Percentiles rank a stretch among this genome's conserved stretches.
These are phyloP conservation scores for Pyrochroa serraticornis DNA, from an alignment of 2,888 invertebrate genomes.

Conservation along the genomic window DNA sequence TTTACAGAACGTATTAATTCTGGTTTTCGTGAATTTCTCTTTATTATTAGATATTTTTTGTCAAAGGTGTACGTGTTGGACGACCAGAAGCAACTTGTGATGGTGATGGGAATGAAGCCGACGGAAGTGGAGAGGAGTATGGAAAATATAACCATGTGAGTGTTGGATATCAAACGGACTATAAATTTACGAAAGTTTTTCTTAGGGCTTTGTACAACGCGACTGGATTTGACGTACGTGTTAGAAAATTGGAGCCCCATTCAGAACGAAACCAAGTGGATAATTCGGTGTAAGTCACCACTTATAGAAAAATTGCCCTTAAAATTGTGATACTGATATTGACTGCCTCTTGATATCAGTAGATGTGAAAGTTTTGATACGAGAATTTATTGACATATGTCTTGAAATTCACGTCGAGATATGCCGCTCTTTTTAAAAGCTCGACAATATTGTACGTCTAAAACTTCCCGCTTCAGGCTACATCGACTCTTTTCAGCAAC, in stretches of 20 bases:
- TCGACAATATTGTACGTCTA: too few species aligned
- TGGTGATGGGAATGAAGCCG: constrained; percentile 78
- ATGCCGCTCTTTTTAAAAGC: too few species aligned
- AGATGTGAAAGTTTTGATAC: too few species aligned
- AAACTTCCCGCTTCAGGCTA: too few species aligned
- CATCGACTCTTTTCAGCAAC: too few species aligned
- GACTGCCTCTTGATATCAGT: too few species aligned
- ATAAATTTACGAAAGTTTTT: constrained; percentile 18
- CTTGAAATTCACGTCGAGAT: too few species aligned
- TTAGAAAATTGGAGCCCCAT: constrained; percentile 80
- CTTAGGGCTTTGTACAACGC: constrained; percentile 70
- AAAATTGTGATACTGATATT: neutral
- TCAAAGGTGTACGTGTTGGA: constrained; percentile 79
- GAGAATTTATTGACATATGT: too few species aligned
- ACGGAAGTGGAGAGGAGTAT: constrained; percentile 75
- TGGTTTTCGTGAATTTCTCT: too few species aligned
- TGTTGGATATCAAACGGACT: constrained; percentile 21
- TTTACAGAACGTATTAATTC: too few species aligned
- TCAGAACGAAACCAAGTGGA: constrained; percentile 69
- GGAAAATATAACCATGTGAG: constrained; percentile 71
- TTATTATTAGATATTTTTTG: neutral
- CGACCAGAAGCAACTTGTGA: constrained; percentile 78
- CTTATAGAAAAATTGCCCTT: neutral
- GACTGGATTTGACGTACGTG: constrained; percentile 79
- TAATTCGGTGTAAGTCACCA: constrained; percentile 67